Evolutionary conservation across 2,888 invertebrate species (phyloP).

Genomic region (Zygothrica quintamaculata): DNA sequence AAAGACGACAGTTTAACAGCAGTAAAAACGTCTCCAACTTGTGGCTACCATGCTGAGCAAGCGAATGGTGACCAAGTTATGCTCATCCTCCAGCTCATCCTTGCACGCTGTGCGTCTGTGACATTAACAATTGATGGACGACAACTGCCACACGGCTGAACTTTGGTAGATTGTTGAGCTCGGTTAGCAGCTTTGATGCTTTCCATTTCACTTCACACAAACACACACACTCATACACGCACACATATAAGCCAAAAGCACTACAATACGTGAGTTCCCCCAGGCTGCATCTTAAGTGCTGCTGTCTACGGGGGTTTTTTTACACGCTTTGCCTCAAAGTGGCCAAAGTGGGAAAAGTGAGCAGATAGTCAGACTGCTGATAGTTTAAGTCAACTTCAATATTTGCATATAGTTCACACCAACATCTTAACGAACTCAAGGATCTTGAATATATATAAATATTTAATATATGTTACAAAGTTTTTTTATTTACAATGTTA

Average conservation of each 20-base stretch:
- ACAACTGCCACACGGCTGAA: slow-evolving; percentile 55
- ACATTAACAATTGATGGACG: slow-evolving; percentile 77
- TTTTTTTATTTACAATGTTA: too few species aligned
- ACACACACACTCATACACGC: slow-evolving; percentile 14
- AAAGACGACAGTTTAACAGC: slow-evolving; percentile 70
- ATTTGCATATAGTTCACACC: slow-evolving; percentile 15
- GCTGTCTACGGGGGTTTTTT: slow-evolving; percentile 21
- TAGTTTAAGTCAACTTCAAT: slow-evolving; percentile 46
- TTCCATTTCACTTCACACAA: slow-evolving; percentile 56
- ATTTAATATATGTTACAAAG: too few species aligned
- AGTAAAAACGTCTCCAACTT: slow-evolving; percentile 44
- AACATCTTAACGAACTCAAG: too few species aligned
- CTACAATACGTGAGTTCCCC: slow-evolving; percentile 11
- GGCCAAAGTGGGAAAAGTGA: slow-evolving; percentile 30
- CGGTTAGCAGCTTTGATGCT: slow-evolving; percentile 59
- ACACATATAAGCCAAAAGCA: background rate
- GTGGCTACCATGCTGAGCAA: slow-evolving; percentile 56
- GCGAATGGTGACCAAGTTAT: slow-evolving; percentile 18
- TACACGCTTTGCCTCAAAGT: slow-evolving; percentile 22
- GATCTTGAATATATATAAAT: too few species aligned
- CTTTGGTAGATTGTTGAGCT: slow-evolving; percentile 64
- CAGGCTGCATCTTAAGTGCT: slow-evolving; percentile 33
- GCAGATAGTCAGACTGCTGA: slow-evolving; percentile 6
- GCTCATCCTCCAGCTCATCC: slow-evolving; percentile 40
- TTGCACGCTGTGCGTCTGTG: slow-evolving; percentile 62